These are phyloP conservation scores for Adineta ricciae DNA, from an alignment of 2,888 invertebrate genomes.

Conservation along the genomic window DNA sequence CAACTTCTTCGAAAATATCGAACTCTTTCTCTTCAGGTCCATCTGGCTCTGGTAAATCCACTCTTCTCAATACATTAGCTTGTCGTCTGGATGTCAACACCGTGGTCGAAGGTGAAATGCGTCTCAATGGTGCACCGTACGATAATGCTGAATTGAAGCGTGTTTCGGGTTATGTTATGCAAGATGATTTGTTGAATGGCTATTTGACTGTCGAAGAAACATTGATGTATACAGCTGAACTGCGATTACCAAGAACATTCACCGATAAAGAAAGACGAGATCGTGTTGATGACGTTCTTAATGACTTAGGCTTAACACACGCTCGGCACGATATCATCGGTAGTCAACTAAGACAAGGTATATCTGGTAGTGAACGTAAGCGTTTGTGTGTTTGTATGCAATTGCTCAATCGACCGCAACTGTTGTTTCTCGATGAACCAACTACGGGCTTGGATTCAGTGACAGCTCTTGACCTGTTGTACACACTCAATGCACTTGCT, in stretches of 20 bases:
- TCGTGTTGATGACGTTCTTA: slow-evolving; percentile 42
- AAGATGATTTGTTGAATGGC: slow-evolving; percentile 77
- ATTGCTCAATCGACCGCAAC: slow-evolving; percentile 46
- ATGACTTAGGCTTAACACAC: slow-evolving; percentile 11
- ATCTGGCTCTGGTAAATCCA: slow-evolving; percentile 73
- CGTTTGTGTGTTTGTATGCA: slow-evolving; percentile 51
- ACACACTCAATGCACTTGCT: slow-evolving; percentile 37
- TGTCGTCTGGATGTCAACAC: slow-evolving; percentile 54
- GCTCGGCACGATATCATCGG: slow-evolving; percentile 36
- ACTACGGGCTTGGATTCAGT: slow-evolving; percentile 50
- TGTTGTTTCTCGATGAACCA: slow-evolving; percentile 50
- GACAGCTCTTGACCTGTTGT: slow-evolving; percentile 48
- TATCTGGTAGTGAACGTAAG: slow-evolving; percentile 50
- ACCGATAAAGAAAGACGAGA: slow-evolving; percentile 38
- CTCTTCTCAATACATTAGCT: slow-evolving; percentile 72
- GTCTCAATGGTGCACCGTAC: slow-evolving; percentile 52
- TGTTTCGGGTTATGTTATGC: slow-evolving; percentile 77
- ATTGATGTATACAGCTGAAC: slow-evolving; percentile 39
- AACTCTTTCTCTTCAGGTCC: background rate
- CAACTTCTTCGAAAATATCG: background rate
- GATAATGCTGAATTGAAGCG: slow-evolving; percentile 54
- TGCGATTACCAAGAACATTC: slow-evolving; percentile 41
- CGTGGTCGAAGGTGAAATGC: slow-evolving; percentile 31
- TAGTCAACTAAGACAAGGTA: slow-evolving; percentile 38
- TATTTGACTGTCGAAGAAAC: slow-evolving; percentile 76